Percentiles rank a stretch among this genome's conserved stretches.
phyloP scores from a whole-genome alignment of 2,888 invertebrate genomes.

The Pyrrhia umbra region DNA sequence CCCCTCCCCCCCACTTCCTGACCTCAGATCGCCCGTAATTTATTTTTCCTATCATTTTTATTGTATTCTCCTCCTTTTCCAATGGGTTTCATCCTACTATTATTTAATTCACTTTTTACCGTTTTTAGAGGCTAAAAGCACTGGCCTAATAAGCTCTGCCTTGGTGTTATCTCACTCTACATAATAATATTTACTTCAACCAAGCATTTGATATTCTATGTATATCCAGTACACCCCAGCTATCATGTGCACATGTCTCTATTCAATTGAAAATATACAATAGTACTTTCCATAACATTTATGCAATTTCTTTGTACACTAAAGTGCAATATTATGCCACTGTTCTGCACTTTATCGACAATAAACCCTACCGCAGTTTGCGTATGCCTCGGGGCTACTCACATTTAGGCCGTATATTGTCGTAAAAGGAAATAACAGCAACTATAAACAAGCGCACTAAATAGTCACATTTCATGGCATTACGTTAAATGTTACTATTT shows the following conservation, averaged over 20 bases:
- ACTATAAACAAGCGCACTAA: slow-evolving; percentile 23
- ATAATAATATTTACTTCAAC: not conserved
- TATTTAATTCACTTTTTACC: too few relatives aligned
- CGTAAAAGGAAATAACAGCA: slow-evolving; percentile 57
- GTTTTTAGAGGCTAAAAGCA: too few relatives aligned
- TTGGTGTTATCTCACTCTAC: not conserved
- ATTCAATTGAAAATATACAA: not conserved
- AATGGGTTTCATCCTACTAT: too few relatives aligned
- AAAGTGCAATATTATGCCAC: slow-evolving; percentile 35
- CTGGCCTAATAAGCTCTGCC: too few relatives aligned
- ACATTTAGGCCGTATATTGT: slow-evolving; percentile 35
- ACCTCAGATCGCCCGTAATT: too few relatives aligned
- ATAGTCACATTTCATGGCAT: slow-evolving; percentile 23
- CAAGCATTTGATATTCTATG: not conserved
- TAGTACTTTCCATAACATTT: slow-evolving; percentile 2
- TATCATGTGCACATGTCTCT: too few relatives aligned
- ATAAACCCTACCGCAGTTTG: slow-evolving; percentile 21
- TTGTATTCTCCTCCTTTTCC: too few relatives aligned
- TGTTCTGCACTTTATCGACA: slow-evolving; percentile 45
- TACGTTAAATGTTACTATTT: slow-evolving; percentile 28
- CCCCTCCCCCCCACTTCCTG: too few relatives aligned
- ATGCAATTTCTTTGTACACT: slow-evolving; percentile 11
- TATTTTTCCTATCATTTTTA: too few relatives aligned
- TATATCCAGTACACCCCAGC: not conserved
- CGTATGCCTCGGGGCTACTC: slow-evolving; percentile 36